Conservation (phyloP, 2,888 invertebrate species). For the Lathronympha strigana region DNA sequence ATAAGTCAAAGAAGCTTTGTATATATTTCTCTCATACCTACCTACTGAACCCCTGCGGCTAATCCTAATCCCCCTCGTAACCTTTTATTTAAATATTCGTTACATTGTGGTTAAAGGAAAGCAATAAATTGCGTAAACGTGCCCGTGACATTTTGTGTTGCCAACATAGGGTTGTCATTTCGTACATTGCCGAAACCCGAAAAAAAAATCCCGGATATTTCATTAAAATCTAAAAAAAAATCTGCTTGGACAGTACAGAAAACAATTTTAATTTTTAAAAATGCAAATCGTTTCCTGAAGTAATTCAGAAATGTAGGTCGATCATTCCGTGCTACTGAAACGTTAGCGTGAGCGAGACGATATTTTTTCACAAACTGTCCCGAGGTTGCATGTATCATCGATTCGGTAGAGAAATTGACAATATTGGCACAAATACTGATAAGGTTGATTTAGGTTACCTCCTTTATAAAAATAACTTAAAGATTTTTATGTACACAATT, state of each 20-base stretch:
- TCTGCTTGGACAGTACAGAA: too few species aligned
- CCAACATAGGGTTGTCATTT: too few species aligned
- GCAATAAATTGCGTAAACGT: conserved; percentile 66
- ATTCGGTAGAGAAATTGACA: neutral
- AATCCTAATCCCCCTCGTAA: neutral
- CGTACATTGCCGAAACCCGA: too few species aligned
- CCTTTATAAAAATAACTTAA: neutral
- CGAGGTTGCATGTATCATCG: conserved; percentile 62
- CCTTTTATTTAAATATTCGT: conserved; percentile 58
- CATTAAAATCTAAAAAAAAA: too few species aligned
- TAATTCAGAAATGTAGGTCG: conserved; percentile 64
- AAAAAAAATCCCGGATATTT: too few species aligned
- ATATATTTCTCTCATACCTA: too few species aligned
- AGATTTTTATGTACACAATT: too few species aligned
- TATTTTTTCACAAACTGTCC: conserved; percentile 69
- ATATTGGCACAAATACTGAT: conserved; percentile 2
- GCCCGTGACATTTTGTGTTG: conserved; percentile 58
- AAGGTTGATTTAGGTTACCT: neutral
- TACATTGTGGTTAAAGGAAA: conserved; percentile 65
- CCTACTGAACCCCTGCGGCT: conserved; percentile 21
- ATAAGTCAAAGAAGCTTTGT: too few species aligned
- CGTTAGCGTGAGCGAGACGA: conserved; percentile 69
- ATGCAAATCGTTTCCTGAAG: conserved; percentile 24
- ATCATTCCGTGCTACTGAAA: conserved; percentile 60
- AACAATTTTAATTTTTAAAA: too few species aligned